Conservation (phyloP, 2,888 invertebrate genomes). For the Amiota mariae region DNA sequence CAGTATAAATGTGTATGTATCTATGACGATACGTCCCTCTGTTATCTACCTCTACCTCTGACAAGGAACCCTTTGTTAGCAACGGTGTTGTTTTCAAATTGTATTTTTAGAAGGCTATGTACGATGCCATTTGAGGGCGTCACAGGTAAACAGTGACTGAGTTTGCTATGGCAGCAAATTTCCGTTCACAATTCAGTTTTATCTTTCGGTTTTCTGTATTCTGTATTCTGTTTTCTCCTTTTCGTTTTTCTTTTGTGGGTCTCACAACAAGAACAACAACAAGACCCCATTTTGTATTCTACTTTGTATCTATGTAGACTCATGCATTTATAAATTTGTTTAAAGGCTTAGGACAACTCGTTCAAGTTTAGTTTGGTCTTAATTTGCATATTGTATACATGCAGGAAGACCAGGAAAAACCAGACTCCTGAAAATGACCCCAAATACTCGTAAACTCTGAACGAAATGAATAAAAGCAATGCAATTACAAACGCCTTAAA, state of each 20-base stretch:
- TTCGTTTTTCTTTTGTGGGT: background rate
- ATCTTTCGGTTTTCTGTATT: background rate
- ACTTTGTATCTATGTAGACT: constrained; percentile 12
- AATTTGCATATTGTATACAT: constrained; percentile 14
- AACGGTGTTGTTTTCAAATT: too few species aligned
- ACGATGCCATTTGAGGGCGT: constrained; percentile 9
- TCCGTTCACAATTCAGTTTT: constrained; percentile 11
- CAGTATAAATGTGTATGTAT: constrained; percentile 15
- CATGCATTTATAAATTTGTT: constrained; percentile 18
- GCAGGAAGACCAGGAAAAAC: too few species aligned
- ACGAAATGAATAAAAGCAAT: background rate
- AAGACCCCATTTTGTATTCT: constrained; percentile 5
- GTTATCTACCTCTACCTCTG: background rate
- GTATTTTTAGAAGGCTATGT: background rate
- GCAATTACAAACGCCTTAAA: background rate
- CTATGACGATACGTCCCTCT: constrained; percentile 29
- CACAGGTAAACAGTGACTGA: constrained; percentile 17
- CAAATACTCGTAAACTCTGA: background rate
- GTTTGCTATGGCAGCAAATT: constrained; percentile 24
- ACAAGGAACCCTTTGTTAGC: background rate
- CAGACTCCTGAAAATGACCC: background rate
- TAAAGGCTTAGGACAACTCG: constrained; percentile 13
- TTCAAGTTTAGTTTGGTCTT: background rate
- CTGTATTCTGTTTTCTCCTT: background rate
- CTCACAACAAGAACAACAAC: too few species aligned